phyloP scores from a whole-genome alignment of 2,888 invertebrate species.

The Volucella zonaria region DNA sequence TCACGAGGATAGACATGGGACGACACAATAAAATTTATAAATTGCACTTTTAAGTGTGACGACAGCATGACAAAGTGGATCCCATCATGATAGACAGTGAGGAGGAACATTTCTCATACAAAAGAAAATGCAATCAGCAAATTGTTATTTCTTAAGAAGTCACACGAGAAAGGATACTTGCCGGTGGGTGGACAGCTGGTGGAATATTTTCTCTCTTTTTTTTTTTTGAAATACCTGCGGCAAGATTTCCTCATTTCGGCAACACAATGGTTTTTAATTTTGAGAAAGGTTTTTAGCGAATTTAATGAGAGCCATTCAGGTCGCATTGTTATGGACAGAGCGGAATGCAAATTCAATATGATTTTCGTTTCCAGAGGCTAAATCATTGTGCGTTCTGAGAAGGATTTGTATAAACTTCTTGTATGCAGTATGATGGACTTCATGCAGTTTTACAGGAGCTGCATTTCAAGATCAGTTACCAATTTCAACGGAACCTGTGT shows the following conservation, averaged over 20 bases:
- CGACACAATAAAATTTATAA: constrained; percentile 71
- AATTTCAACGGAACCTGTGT: no score
- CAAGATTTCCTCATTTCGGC: constrained; percentile 44
- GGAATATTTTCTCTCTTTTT: not conserved
- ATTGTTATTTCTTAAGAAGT: constrained; percentile 54
- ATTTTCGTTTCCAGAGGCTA: no score
- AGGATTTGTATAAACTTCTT: no score
- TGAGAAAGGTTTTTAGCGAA: not conserved
- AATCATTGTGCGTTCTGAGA: no score
- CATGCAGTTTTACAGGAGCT: no score
- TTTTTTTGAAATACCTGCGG: not conserved
- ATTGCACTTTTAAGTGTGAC: constrained; percentile 72
- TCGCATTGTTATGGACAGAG: constrained; percentile 13
- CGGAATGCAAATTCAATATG: not conserved
- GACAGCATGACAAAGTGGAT: constrained; percentile 72
- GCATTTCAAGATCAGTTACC: no score
- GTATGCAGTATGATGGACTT: no score
- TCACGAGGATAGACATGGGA: constrained; percentile 39
- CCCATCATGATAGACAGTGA: constrained; percentile 51
- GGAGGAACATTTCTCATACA: constrained; percentile 17
- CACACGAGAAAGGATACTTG: constrained; percentile 27
- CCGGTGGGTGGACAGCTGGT: not conserved
- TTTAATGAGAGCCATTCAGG: not conserved
- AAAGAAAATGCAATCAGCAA: constrained; percentile 64
- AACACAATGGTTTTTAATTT: constrained; percentile 45